Evolutionary conservation across 1,140 invertebrate genomes (phyloP).

Genomic region (Potamilus streckersoni): DNA sequence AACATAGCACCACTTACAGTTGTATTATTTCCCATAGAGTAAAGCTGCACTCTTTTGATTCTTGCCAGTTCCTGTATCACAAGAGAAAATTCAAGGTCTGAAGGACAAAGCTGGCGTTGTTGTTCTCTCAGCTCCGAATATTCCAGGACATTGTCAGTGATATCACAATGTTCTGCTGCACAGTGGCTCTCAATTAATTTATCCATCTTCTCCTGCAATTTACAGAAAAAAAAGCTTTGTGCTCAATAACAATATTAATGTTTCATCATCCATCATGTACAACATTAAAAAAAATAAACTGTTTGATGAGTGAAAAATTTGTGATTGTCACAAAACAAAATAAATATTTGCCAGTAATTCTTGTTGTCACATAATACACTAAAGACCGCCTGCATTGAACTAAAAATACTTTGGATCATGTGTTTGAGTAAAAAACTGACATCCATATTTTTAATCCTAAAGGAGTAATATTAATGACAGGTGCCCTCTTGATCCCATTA

Average conservation of each 20-base stretch:
- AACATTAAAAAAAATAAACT: neutral
- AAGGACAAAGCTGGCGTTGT: constrained; percentile 29
- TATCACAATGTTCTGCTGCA: constrained; percentile 32
- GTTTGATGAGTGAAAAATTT: neutral
- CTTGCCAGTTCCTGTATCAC: constrained; percentile 42
- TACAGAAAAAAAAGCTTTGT: constrained; percentile 5
- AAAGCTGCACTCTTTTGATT: constrained; percentile 36
- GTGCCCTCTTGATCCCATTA: too few relatives aligned
- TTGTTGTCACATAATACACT: neutral
- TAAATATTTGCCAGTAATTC: neutral
- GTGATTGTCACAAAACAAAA: neutral
- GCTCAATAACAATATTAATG: constrained; percentile 4
- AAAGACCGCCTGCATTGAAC: too few relatives aligned
- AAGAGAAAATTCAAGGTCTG: constrained; percentile 39
- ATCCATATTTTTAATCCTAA: too few relatives aligned
- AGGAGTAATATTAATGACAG: too few relatives aligned
- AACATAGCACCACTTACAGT: constrained; percentile 28
- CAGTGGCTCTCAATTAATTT: constrained; percentile 34
- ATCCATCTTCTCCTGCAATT: constrained; percentile 38
- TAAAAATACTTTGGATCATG: too few relatives aligned
- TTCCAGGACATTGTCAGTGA: constrained; percentile 42
- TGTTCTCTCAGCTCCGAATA: constrained; percentile 30
- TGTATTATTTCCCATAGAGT: constrained; percentile 27
- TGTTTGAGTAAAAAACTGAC: too few relatives aligned
- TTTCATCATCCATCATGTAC: neutral